phyloP scores from a whole-genome alignment of 2,888 invertebrate genomes.

The Eueremaeus valkanovi region DNA sequence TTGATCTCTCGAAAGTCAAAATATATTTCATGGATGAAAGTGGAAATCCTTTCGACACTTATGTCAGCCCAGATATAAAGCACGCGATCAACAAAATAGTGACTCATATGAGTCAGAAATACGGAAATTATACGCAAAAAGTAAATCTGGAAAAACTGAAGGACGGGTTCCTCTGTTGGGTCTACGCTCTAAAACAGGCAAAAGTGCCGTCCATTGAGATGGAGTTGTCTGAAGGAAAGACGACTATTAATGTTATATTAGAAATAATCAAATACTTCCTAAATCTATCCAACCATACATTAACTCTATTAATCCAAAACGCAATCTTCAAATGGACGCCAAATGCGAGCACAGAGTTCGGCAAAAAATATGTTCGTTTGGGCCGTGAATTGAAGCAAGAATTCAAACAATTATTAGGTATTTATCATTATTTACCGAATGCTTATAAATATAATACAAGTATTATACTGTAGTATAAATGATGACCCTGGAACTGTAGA shows the following conservation, averaged over 20 bases:
- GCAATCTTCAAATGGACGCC: slow-evolving; percentile 54
- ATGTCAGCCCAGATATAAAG: slow-evolving; percentile 25
- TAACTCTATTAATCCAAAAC: slow-evolving; percentile 66
- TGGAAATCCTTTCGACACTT: slow-evolving; percentile 40
- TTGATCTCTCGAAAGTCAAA: slow-evolving; percentile 43
- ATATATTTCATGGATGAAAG: slow-evolving; percentile 53
- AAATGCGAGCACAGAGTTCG: slow-evolving; percentile 47
- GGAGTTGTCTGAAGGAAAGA: slow-evolving; percentile 46
- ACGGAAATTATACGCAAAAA: background rate
- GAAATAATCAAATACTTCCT: slow-evolving; percentile 70
- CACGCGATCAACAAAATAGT: slow-evolving; percentile 17
- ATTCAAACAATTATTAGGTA: slow-evolving; percentile 16
- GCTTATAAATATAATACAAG: no score
- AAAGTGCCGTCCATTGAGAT: slow-evolving; percentile 46
- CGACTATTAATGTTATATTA: slow-evolving; percentile 57
- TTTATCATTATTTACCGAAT: no score
- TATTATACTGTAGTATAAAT: no score
- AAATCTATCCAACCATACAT: slow-evolving; percentile 72
- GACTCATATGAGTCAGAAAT: slow-evolving; percentile 4
- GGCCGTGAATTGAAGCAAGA: slow-evolving; percentile 18
- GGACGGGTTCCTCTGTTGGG: background rate
- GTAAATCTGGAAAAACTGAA: background rate
- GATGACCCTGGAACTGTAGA: no score
- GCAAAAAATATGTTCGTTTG: slow-evolving; percentile 17
- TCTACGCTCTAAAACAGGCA: background rate